A percentile compares a stretch with the other conserved stretches of the same genome.
Conservation (phyloP, 2,888 invertebrate genomes). For the Drosophila incognita region DNA sequence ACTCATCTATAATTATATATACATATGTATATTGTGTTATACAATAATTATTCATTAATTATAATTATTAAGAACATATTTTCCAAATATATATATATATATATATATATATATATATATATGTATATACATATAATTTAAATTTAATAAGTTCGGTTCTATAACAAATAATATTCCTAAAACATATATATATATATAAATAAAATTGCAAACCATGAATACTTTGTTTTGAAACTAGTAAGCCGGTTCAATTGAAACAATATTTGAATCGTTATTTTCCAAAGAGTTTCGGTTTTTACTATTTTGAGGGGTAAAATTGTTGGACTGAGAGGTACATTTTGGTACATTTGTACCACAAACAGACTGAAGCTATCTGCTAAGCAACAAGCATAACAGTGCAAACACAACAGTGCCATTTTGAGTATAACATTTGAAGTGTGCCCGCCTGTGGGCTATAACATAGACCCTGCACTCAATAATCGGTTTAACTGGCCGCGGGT, state of each 20-base stretch:
- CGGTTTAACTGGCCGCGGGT: slow-evolving; percentile 53
- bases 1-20: not conserved
- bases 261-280: not conserved
- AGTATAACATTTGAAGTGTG: slow-evolving; percentile 17
- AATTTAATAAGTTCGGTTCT: not conserved
- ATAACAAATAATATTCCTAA: not conserved
- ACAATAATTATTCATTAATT: not conserved
- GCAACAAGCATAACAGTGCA: not conserved
- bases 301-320: not conserved
- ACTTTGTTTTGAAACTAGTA: not conserved
- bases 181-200: not conserved
- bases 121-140: not conserved
- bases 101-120: not conserved
- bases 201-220: not conserved
- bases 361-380: not conserved
- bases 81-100: not conserved
- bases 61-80: slow-evolving; percentile 1
- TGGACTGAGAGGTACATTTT: not conserved
- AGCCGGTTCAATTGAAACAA: not conserved
- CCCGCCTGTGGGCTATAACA: slow-evolving; percentile 5
- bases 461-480: slow-evolving; percentile 27
- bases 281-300: not conserved
- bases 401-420: slow-evolving; percentile 22
- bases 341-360: not conserved
- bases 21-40: not conserved